Base-by-base conservation (phyloP, 2,113 vertebrate species). In the Athene cunicularia region DNA sequence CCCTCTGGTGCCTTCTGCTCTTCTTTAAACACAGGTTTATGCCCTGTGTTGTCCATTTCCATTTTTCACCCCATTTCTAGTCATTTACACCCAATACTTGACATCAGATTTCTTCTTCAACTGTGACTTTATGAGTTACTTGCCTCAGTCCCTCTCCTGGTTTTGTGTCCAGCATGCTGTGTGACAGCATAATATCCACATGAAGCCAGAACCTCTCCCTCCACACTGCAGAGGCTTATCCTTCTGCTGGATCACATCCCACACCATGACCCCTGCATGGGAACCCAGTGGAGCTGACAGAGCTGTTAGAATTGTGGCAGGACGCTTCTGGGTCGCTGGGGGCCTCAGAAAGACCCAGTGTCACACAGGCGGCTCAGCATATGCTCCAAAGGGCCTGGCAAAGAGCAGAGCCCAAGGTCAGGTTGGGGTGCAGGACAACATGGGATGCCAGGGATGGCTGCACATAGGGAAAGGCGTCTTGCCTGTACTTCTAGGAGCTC, bases 201-300 rank as follows among this genome's bases (percentile, higher is more conserved):
- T 52, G 30, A 53, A 60, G n/a, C 37, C 52, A 60, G 58, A 84
- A 72, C 21, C 5, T 66, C 79, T 72, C 45, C 52, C 17, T 32
- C 21, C 47, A n/a, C 33, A 8, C 9, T 32, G 11, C 58, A 37
- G 33, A 71, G 72, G 33, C 33, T 80, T 35, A 30, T 37, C 14
- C 16, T 86, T 43, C 56, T 72, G 18, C 43, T 64, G 63, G 43
- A 59, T 41, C 32, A 41, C 68, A 72, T 19, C 32, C 63, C 55
- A 79, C 12, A 50, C 16, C 45, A 47, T 0, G 0, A 60, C 6
- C 8, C 18, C 14, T 1, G 1, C 30, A 8, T 1, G 3, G 43
- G n/a, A 87, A 6, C 2, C 8, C 58, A 18, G 28, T 2, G 20
- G 32, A 86, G 67, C 13, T 0, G 0, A 32, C 33, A 72, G 56